phyloP scores from a whole-genome alignment of 2,113 vertebrate genomes.

The Hystrix cristata region DNA sequence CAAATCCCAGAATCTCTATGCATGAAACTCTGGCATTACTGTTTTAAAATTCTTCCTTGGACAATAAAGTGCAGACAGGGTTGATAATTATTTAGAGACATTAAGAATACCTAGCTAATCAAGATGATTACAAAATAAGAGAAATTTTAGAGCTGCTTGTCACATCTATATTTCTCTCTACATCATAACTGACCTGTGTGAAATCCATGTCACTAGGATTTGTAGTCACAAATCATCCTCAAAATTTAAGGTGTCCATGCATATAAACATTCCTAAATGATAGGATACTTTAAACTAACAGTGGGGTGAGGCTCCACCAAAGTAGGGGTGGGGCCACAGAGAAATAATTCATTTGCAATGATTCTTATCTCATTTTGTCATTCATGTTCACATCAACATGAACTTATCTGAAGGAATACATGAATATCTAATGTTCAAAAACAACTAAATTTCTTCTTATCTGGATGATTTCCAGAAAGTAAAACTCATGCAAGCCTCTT shows the following conservation, averaged over 20 bases:
- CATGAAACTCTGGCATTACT: neutral
- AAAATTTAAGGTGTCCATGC: neutral
- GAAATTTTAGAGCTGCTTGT: neutral
- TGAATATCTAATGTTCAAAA: constrained; percentile 1
- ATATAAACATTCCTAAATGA: neutral
- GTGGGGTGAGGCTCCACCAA: no score
- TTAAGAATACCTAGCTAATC: neutral
- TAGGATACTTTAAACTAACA: neutral
- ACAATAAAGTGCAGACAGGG: neutral
- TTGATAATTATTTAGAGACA: neutral
- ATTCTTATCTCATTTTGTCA: constrained; percentile 59
- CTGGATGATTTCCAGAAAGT: constrained; percentile 51
- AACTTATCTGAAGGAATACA: constrained; percentile 70
- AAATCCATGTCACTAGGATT: neutral
- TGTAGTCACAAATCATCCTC: constrained; percentile 48
- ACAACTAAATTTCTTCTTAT: constrained; percentile 55
- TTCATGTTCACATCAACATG: constrained; percentile 29
- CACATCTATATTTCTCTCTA: neutral
- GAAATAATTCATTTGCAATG: neutral
- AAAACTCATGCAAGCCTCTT: neutral
- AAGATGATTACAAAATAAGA: constrained; percentile 24
- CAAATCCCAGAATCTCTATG: neutral
- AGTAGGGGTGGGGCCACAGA: neutral
- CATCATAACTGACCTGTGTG: neutral
- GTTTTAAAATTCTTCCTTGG: neutral